A percentile compares a stretch with the other conserved stretches of the same genome.
These are phyloP conservation scores for Machaerirhynchus nigripectus DNA, from an alignment of 2,113 vertebrate species.

Conservation along the genomic window DNA sequence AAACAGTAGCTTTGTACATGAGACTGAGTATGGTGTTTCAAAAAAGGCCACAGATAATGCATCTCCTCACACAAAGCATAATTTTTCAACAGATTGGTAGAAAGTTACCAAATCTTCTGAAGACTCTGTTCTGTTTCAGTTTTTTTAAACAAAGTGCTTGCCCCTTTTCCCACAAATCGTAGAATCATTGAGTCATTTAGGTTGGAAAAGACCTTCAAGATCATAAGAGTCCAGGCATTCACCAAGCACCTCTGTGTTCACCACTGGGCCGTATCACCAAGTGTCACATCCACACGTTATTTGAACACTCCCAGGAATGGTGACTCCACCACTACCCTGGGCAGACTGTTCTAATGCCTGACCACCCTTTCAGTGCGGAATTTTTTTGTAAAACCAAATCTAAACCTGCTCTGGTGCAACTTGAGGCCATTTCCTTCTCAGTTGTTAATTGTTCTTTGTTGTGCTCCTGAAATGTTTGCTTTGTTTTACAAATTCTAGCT, in stretches of 20 bases:
- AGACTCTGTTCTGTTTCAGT: not conserved
- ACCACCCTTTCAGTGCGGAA: not conserved
- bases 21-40: not conserved
- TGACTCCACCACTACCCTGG: not conserved
- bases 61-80: not conserved
- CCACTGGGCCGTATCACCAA: not conserved
- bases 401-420: not conserved
- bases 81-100: not conserved
- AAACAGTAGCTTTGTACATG: not conserved
- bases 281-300: not conserved
- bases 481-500: not conserved
- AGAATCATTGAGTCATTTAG: not conserved
- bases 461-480: not conserved
- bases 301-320: not conserved
- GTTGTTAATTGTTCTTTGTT: not conserved
- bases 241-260: not conserved
- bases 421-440: not conserved
- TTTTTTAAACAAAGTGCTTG: not conserved
- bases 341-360: not conserved
- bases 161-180: not conserved
- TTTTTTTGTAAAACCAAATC: not conserved
- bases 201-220: not conserved
- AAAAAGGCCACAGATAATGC: not conserved
- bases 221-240: rapidly evolving
- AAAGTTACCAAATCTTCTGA: not conserved